Evolutionary conservation across 1,140 invertebrate genomes (phyloP).

Genomic region (Drosophila nasuta): DNA sequence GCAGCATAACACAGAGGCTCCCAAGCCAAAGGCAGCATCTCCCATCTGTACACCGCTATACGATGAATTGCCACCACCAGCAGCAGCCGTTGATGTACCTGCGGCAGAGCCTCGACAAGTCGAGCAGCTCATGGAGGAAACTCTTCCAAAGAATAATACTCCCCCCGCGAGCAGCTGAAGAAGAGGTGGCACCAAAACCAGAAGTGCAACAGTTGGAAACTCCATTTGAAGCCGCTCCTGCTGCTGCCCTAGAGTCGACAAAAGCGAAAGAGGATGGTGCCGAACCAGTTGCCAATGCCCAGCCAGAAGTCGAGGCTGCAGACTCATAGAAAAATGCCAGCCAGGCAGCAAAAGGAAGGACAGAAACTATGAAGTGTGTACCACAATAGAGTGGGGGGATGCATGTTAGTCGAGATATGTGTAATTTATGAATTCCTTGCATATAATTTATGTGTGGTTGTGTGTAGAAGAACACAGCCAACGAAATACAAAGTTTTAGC

Average conservation of each 20-base stretch:
- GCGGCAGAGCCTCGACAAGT: slow-evolving; percentile 26
- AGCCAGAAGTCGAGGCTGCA: slow-evolving; percentile 20
- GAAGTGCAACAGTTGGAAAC: slow-evolving; percentile 11
- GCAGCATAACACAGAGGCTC: slow-evolving; percentile 29
- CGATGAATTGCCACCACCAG: slow-evolving; percentile 70
- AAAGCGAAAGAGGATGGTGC: slow-evolving; percentile 4
- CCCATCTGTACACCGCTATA: slow-evolving; percentile 73
- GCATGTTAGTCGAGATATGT: slow-evolving; percentile 30
- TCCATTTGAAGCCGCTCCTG: slow-evolving; percentile 10
- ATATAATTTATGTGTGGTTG: slow-evolving; percentile 32
- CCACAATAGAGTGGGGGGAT: background rate
- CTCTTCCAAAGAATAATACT: slow-evolving; percentile 17
- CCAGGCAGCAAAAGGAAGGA: background rate
- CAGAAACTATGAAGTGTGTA: background rate
- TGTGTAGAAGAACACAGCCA: slow-evolving; percentile 8
- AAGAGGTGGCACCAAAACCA: slow-evolving; percentile 26
- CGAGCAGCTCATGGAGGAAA: background rate
- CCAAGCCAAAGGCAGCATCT: slow-evolving; percentile 44
- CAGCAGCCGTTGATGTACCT: slow-evolving; percentile 19
- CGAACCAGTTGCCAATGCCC: slow-evolving; percentile 27
- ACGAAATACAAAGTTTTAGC: slow-evolving; percentile 32
- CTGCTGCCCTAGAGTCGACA: background rate
- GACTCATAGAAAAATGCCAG: slow-evolving; percentile 49
- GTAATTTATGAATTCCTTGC: slow-evolving; percentile 47
- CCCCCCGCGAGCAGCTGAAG: slow-evolving; percentile 14